Base-by-base conservation (phyloP, 2,888 invertebrate genomes). In the Synanthedon myopaeformis region DNA sequence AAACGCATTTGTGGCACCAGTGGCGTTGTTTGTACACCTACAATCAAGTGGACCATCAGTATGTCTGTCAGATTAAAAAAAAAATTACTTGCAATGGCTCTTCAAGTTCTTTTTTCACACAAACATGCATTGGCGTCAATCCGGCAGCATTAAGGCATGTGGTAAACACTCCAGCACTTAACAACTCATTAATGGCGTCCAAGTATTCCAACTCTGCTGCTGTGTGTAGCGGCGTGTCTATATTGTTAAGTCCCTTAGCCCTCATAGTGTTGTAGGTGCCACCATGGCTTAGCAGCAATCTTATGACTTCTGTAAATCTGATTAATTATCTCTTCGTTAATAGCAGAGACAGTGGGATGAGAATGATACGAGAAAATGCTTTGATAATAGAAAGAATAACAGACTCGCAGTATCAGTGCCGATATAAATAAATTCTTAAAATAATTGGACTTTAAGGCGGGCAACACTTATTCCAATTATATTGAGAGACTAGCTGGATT, bases 151-250 rank as follows among this genome's bases (percentile, higher is more conserved):
- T 85, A 8, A 82, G 70, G 41, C 78, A 79, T 3, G 76, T 73
- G 1, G 85, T 75, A 1, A 76, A 76, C 0, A 79, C 85, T 1
- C 84, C 87, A 10, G 79, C 73, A 2, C 79, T 70, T 4, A 89
- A 63, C 1, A 90, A 67, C 49, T 78, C 72, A 11, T 70, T 72
- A 1, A 89, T 82, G 3, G 82, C 83, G 0, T 84, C 80, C 41
- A 80, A 56, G 51, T 77, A 82, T 4, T 76, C 80, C 2, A 89
- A 64, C 51, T 81, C 76, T 0, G 89, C 89, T 0, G 90, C 89
- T 0, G 84, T 87, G 58, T 90, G 90, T 0, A 90, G 71, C 0
- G 89, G 87, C 0, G 89, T 89, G 17, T 81, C 76, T 11, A 74
- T 51, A 35, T 73, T 57, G 51, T 67, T 62, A 1, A 74, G 52